Conservation (phyloP, 2,113 vertebrate genomes). For the Peromyscus maniculatus region DNA sequence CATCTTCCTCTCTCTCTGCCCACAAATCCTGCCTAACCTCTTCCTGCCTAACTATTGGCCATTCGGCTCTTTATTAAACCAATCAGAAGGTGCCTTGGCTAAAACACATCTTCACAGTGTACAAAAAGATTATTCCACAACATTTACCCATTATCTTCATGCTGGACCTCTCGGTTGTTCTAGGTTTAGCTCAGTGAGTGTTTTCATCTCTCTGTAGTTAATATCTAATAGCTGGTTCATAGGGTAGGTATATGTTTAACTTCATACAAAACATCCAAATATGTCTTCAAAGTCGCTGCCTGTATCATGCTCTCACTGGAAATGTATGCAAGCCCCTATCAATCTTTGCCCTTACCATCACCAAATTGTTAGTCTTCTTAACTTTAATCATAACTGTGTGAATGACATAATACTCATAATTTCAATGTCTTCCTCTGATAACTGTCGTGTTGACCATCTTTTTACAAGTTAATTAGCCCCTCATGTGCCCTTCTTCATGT, state of each 20-base stretch:
- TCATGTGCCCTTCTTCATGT: neutral
- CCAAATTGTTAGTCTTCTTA: neutral
- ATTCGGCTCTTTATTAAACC: neutral
- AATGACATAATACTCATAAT: neutral
- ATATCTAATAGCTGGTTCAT: conserved; percentile 46
- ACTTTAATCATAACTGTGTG: neutral
- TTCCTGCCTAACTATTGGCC: neutral
- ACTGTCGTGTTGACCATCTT: neutral
- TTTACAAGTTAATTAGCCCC: neutral
- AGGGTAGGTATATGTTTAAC: conserved; percentile 21
- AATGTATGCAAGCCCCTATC: neutral
- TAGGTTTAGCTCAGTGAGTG: conserved; percentile 19
- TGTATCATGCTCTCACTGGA: neutral
- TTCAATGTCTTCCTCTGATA: neutral
- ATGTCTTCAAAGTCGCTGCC: neutral
- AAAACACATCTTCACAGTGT: neutral
- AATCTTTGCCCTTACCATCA: neutral
- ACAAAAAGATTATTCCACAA: neutral
- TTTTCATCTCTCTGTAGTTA: conserved; percentile 51
- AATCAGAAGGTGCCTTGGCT: neutral
- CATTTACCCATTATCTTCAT: neutral
- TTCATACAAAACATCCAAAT: conserved; percentile 30
- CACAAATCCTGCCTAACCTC: neutral
- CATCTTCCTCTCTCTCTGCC: neutral
- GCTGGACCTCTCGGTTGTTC: neutral